A percentile compares a stretch with the other conserved stretches of the same genome.
Evolutionary conservation across 2,113 vertebrate genomes (phyloP).

Genomic region (Apaloderma vittatum): DNA sequence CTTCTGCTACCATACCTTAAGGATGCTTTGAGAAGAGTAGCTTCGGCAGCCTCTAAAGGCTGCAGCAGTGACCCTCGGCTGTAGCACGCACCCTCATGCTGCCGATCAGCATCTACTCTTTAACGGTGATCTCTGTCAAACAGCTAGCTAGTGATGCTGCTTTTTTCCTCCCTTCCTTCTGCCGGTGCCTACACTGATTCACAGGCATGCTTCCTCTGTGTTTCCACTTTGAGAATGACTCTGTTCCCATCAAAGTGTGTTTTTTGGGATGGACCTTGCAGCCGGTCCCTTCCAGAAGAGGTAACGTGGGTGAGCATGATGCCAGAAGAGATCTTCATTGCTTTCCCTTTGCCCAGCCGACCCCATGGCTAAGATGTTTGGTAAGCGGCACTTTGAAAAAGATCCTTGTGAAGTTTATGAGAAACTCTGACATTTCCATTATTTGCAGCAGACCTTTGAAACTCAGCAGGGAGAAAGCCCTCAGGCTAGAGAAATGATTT

Average conservation of each 20-base stretch:
- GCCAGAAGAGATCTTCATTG: neutral
- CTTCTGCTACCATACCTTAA: neutral
- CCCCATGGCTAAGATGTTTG: neutral
- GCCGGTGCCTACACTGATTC: neutral
- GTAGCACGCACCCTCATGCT: neutral
- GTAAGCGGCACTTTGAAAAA: neutral
- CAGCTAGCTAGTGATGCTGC: neutral
- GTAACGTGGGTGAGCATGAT: neutral
- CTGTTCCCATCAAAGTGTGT: neutral
- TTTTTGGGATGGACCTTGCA: neutral
- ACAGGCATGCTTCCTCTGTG: neutral
- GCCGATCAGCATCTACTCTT: neutral
- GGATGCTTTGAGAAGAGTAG: neutral
- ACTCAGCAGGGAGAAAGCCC: constrained; percentile 15
- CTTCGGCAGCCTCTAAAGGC: neutral
- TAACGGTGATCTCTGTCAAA: neutral
- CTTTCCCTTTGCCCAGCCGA: neutral
- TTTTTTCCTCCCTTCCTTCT: neutral
- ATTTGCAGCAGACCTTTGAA: constrained; percentile 31
- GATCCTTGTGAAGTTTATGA: neutral
- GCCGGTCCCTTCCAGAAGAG: neutral
- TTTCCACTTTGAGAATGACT: neutral
- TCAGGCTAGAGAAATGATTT: constrained; percentile 13
- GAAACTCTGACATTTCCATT: neutral
- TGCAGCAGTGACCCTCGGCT: neutral